Evolutionary conservation across 2,888 invertebrate species (phyloP), one percentile per base, ranked within the genome.

Genomic region (Taphrorychus bicolor): DNA sequence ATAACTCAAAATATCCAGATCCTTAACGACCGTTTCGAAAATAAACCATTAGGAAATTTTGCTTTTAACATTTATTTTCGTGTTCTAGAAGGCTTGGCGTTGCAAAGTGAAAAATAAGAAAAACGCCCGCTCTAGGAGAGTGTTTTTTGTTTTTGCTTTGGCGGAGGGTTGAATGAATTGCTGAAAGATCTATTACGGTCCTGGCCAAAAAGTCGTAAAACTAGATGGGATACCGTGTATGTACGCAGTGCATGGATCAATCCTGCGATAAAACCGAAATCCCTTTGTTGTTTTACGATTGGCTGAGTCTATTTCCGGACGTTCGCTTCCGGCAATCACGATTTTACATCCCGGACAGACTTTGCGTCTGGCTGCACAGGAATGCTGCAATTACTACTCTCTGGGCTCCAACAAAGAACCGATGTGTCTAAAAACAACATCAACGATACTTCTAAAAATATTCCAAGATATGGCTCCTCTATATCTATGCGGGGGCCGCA

Each of bases 201-300:
- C 45, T 45, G 45, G 17, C 17, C 45, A 16, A 17, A n/a, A 32
- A 32, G 11, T 45, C 45, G 14, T 45, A 45, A 45, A 45, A 45
- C 16, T 45, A 16, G 45, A 45, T 32, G 32, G 32, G 32, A 32
- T 32, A 32, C 32, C n/a, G 45, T 45, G 45, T 18, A 45, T 51
- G 54, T 61, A 42, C 41, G 41, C 42, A 62, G 18, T 49, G 62
- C 56, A 45, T 32, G 54, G 24, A 45, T 54, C 42, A 53, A 40
- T 41, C 54, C 23, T 17, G 53, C 52, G 63, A 63, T 63, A 57
- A 59, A 57, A 40, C 42, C 23, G 21, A 58, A 45, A 64, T 64
- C 53, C 58, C 64, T 64, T 64, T 64, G 64, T 64, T 57, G 58
- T 64, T 64, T 58, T 59, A 58, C 64, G 52, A 58, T 52, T 53